Evolutionary conservation across 2,113 vertebrate genomes (phyloP), one percentile per base, ranked within the genome.

Genomic region (Sigmodon hispidus): DNA sequence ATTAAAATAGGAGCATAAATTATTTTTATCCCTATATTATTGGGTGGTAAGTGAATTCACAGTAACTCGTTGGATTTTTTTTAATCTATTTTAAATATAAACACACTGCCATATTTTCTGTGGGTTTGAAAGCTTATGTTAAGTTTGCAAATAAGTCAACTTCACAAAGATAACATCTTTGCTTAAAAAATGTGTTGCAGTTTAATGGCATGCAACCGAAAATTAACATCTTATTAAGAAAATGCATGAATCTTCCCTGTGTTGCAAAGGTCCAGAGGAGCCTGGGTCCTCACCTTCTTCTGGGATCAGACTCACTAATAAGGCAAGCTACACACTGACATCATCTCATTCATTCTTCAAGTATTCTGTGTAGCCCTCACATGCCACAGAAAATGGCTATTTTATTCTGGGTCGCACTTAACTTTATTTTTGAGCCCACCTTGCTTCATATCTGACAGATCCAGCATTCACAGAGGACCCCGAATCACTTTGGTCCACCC

Each of bases 131-230:
- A 98, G 98, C 98, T 98, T 98, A 98, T 98, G 98, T 98, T 98
- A 98, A 98, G 98, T 98, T 98, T 98, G 98, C 98, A 98, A 98
- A 98, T 98, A 98, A 98, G 98, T 98, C 98, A 98, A 98, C 98
- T 98, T 97, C 98, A 98, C 98, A 98, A 98, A 98, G 98, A 98
- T 98, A 98, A 98, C 98, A 98, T 98, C 96, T 98, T 98, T 98
- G 97, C 94, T 91, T 94, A 96, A 98, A 96, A 98, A 97, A 98
- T 92, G 98, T 97, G 98, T 98, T 97, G 97, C 96, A 95, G 97
- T 98, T 96, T 98, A 98, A 98, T 98, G 97, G 89, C 90, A 96
- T 85, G 97, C 93, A 97, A 97, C 98, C 96, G 96, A 98, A 97
- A 98, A 98, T 98, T 98, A 97, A 80, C 97, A 96, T 72, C 93